These are phyloP conservation scores for Heteromyza rotundicornis DNA, from an alignment of 2,888 invertebrate species.

Conservation along the genomic window DNA sequence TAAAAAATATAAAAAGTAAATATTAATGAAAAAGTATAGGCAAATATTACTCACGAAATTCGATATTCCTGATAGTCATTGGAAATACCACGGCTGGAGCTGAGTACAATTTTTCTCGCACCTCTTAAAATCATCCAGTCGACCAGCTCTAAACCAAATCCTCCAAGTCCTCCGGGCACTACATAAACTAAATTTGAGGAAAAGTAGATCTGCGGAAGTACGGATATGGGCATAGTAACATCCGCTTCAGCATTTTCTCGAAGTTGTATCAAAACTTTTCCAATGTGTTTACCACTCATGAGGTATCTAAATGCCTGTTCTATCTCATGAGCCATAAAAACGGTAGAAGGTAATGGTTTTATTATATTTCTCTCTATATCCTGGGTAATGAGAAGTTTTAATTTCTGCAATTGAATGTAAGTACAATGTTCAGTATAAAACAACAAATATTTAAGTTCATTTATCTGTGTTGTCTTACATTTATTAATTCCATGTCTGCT, in stretches of 20 bases:
- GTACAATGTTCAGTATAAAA: no score
- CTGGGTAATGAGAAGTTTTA: conserved; percentile 65
- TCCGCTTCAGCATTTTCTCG: conserved; percentile 31
- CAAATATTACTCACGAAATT: conserved; percentile 63
- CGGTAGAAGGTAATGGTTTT: conserved; percentile 69
- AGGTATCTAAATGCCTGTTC: conserved; percentile 73
- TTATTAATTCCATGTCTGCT: no score
- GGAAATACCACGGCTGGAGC: conserved; percentile 76
- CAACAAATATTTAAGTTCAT: no score
- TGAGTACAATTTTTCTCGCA: conserved; percentile 75
- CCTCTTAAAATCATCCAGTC: conserved; percentile 84
- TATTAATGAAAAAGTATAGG: no score
- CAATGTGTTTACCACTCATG: conserved; percentile 75
- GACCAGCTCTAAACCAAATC: conserved; percentile 84
- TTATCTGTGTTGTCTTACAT: no score
- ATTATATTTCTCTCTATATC: conserved; percentile 71
- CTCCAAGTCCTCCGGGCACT: conserved; percentile 81
- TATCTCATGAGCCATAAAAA: conserved; percentile 69
- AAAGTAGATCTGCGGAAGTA: conserved; percentile 35
- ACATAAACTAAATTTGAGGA: conserved; percentile 61
- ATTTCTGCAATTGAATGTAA: conserved; percentile 39
- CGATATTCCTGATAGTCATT: conserved; percentile 82
- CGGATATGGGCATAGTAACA: conserved; percentile 33
- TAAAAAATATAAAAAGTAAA: conserved; percentile 17
- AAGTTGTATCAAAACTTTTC: conserved; percentile 66